Conservation (phyloP, 2,888 invertebrate genomes). For the Steinernema carpocapsae region DNA sequence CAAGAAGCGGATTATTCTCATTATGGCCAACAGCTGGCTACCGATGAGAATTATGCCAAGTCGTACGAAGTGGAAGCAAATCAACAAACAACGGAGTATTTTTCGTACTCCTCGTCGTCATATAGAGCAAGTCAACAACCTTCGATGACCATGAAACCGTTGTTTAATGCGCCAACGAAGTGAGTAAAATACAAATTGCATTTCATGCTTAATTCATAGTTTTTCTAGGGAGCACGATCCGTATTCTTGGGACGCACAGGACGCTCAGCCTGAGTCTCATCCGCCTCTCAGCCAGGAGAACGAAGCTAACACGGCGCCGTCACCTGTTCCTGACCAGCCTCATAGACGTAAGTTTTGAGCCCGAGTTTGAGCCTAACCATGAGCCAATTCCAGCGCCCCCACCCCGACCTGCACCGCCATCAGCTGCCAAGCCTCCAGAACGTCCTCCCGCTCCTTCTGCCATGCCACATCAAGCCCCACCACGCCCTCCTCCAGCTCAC, state of each 20-base stretch:
- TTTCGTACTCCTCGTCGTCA: too few species aligned
- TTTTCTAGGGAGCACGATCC: slow-evolving; percentile 53
- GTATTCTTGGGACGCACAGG: slow-evolving; percentile 61
- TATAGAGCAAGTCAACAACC: slow-evolving; percentile 19
- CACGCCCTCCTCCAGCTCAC: slow-evolving; percentile 41
- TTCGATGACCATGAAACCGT: slow-evolving; percentile 41
- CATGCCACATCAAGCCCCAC: neutral
- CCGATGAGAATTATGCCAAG: too few species aligned
- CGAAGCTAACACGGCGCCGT: neutral
- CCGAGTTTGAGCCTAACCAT: neutral
- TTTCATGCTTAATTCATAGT: neutral
- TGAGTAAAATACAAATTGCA: neutral
- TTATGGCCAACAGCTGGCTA: slow-evolving; percentile 38
- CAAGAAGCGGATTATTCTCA: slow-evolving; percentile 44
- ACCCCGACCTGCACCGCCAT: slow-evolving; percentile 46
- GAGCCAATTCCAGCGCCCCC: slow-evolving; percentile 17
- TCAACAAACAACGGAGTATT: neutral
- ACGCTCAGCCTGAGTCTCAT: slow-evolving; percentile 24
- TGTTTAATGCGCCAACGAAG: slow-evolving; percentile 37
- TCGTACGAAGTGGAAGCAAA: too few species aligned
- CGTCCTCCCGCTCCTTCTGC: slow-evolving; percentile 36
- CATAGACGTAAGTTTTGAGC: slow-evolving; percentile 7
- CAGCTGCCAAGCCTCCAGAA: slow-evolving; percentile 32
- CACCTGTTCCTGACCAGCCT: neutral
- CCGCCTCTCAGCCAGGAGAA: slow-evolving; percentile 28